Conservation (phyloP, 2,797 vertebrate genomes). For the Arnoldichthys spilopterus region DNA sequence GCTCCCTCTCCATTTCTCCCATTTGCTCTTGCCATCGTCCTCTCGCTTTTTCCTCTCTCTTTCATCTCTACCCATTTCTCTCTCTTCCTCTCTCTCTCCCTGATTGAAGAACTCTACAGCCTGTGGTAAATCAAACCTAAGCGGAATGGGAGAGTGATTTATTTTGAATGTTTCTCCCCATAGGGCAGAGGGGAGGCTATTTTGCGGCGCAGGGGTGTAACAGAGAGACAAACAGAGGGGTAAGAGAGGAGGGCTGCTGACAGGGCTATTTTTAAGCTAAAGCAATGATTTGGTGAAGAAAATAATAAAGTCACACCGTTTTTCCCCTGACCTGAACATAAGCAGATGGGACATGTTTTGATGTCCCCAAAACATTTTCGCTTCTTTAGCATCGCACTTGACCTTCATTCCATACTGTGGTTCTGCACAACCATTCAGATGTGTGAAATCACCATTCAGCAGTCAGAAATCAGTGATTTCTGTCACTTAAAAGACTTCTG, state of each 20-base stretch:
- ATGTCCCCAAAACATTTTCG: not conserved
- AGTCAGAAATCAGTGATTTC: too few relatives aligned
- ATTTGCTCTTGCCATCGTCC: conserved; percentile 55
- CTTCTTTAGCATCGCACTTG: not conserved
- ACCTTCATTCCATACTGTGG: too few relatives aligned
- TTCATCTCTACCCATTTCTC: conserved; percentile 43
- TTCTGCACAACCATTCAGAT: too few relatives aligned
- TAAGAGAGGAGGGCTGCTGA: not conserved
- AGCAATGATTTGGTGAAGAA: not conserved
- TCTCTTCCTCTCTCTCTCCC: conserved; percentile 3
- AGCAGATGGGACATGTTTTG: not conserved
- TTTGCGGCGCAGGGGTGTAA: conserved; percentile 15
- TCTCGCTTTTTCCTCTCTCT: conserved; percentile 50
- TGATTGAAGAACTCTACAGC: conserved; percentile 30
- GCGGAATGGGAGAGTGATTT: conserved; percentile 31
- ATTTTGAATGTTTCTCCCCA: conserved; percentile 9
- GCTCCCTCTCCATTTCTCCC: conserved; percentile 64
- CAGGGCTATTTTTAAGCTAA: not conserved
- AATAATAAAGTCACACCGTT: not conserved
- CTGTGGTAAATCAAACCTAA: conserved; percentile 40
- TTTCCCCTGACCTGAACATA: not conserved
- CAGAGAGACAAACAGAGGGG: not conserved
- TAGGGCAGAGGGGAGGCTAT: conserved; percentile 23
- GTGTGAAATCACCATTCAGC: too few relatives aligned
- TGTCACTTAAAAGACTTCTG: too few relatives aligned